Conservation (phyloP, 2,797 vertebrate genomes). For the Toxotes lorentzi region DNA sequence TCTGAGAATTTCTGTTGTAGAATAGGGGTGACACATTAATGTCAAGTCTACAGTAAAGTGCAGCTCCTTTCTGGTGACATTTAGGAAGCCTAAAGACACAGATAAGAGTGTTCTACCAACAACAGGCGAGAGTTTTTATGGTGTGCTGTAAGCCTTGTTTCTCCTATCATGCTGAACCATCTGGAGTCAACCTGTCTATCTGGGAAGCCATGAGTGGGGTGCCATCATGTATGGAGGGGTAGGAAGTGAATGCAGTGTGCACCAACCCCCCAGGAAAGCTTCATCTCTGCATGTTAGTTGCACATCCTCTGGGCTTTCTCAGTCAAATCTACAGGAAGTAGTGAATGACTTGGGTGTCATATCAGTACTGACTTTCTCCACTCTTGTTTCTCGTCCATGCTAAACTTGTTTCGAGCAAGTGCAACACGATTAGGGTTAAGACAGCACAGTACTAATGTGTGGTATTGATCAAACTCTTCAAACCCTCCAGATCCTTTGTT, state of each 20-base stretch:
- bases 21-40: not conserved
- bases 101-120: conserved; percentile 55
- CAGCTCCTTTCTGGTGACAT: conserved; percentile 30
- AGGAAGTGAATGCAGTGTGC: conserved; percentile 75
- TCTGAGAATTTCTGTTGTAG: not conserved
- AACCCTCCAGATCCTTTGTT: not conserved
- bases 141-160: conserved; percentile 58
- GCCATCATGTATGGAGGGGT: conserved; percentile 43
- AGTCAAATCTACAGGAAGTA: conserved; percentile 79
- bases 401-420: conserved; percentile 1
- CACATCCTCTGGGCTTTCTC: conserved; percentile 79
- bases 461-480: not conserved
- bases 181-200: conserved; percentile 86
- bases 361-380: conserved; percentile 34
- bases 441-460: not conserved
- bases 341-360: conserved; percentile 60
- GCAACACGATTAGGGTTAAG: not conserved
- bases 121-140: conserved; percentile 49
- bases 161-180: conserved; percentile 91
- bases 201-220: conserved; percentile 62
- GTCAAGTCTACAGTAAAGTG: not conserved
- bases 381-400: conserved; percentile 18
- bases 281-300: conserved; percentile 74
- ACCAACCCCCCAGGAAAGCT: conserved; percentile 75
- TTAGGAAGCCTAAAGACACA: conserved; percentile 43